phyloP scores from a whole-genome alignment of 2,888 invertebrate genomes.

The Mongoloraphidia duomilia region DNA sequence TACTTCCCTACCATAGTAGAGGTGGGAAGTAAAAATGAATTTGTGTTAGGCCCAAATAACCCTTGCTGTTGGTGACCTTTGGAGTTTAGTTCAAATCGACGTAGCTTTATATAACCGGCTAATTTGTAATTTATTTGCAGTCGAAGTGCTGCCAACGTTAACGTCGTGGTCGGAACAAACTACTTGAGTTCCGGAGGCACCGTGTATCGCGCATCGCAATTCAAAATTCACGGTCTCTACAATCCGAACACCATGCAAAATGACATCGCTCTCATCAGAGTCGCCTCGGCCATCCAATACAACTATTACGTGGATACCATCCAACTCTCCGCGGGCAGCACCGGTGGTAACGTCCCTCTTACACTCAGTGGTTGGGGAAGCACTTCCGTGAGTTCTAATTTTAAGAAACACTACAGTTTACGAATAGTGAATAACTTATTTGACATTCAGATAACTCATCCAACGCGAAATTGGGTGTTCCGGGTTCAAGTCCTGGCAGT shows the following conservation, averaged over 20 bases:
- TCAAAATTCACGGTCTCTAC: constrained; percentile 29
- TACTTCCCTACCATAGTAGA: too few species aligned
- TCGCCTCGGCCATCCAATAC: constrained; percentile 11
- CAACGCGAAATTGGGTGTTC: too few species aligned
- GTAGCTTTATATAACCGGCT: neutral
- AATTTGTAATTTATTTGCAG: constrained; percentile 11
- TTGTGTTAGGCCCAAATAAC: too few species aligned
- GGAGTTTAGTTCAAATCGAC: too few species aligned
- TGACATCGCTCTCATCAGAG: constrained; percentile 33
- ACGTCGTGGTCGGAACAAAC: constrained; percentile 33
- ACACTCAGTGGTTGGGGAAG: constrained; percentile 9
- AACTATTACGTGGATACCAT: neutral
- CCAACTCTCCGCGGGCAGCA: neutral
- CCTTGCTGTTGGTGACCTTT: too few species aligned
- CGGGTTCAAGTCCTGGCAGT: too few species aligned
- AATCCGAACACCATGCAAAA: constrained; percentile 25
- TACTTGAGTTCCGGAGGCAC: constrained; percentile 29
- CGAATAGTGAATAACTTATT: too few species aligned
- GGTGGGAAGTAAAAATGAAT: constrained; percentile 3
- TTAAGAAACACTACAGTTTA: too few species aligned
- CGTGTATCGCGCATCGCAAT: constrained; percentile 24
- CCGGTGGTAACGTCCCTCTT: neutral
- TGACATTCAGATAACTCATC: too few species aligned
- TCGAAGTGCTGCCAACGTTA: constrained; percentile 20
- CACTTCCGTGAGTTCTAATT: constrained; percentile 8